Percentiles rank a stretch among this genome's conserved stretches.
Conservation (phyloP, 2,113 vertebrate species). For the Catharus bicknelli region DNA sequence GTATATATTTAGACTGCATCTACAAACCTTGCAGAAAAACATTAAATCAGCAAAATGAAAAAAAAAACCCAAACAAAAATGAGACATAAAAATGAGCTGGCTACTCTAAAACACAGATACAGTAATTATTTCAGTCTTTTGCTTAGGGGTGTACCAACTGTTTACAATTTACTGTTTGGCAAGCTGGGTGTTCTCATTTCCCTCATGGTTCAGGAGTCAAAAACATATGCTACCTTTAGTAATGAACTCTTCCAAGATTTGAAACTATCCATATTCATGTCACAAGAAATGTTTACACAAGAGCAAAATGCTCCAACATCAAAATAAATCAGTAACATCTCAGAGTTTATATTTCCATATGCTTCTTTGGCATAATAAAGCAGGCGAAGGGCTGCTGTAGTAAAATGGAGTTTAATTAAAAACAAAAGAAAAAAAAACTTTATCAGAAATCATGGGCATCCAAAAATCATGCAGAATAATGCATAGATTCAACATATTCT, state of each 20-base stretch:
- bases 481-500: conserved; percentile 28
- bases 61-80: conserved; percentile 15
- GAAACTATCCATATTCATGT: conserved; percentile 76
- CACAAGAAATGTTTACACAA: conserved; percentile 76
- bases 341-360: conserved; percentile 77
- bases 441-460: conserved; percentile 58
- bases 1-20: conserved; percentile 60
- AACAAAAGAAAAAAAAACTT: conserved; percentile 69
- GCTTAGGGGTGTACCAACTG: conserved; percentile 72
- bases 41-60: conserved; percentile 70
- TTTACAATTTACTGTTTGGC: conserved; percentile 76
- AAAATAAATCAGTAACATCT: conserved; percentile 77
- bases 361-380: conserved; percentile 73
- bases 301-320: conserved; percentile 74
- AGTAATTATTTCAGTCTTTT: conserved; percentile 75
- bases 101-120: conserved; percentile 71
- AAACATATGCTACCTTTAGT: conserved; percentile 76
- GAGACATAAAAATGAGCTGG: conserved; percentile 67
- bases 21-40: conserved; percentile 56
- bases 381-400: conserved; percentile 50
- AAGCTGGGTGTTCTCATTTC: conserved; percentile 74
- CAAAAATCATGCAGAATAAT: conserved; percentile 41
- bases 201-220: conserved; percentile 76
- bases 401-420: conserved; percentile 77
- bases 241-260: conserved; percentile 74